phyloP scores from a whole-genome alignment of 2,797 vertebrate genomes.

The Pseudochirops cupreus region DNA sequence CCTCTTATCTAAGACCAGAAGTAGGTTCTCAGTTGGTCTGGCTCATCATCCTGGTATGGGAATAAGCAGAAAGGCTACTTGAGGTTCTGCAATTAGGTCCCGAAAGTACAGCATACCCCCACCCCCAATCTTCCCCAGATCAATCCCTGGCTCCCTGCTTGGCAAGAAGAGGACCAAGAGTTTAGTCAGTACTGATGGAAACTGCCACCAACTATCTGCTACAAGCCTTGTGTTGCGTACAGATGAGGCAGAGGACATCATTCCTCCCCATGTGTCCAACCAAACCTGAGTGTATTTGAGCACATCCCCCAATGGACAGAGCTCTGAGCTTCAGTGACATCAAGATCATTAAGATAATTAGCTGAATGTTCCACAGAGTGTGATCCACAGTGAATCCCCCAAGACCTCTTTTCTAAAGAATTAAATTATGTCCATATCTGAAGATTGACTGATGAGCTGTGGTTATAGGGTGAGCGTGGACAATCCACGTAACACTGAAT shows the following conservation, averaged over 20 bases:
- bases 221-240: not conserved
- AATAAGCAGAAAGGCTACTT: not conserved
- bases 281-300: conserved; percentile 50
- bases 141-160: not conserved
- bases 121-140: not conserved
- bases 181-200: not conserved
- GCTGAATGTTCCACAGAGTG: not conserved
- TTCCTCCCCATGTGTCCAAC: not conserved
- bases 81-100: not conserved
- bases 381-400: not conserved
- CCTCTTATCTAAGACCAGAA: not conserved
- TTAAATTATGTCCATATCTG: not conserved
- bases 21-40: not conserved
- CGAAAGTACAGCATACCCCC: not conserved
- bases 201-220: not conserved
- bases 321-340: not conserved
- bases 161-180: not conserved
- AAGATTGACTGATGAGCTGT: not conserved
- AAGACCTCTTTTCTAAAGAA: not conserved
- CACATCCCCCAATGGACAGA: not conserved
- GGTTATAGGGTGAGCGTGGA: not conserved
- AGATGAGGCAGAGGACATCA: not conserved
- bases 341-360: not conserved
- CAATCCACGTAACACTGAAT: not conserved
- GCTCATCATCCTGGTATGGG: not conserved